Percentiles rank a stretch among this genome's conserved stretches.
These are phyloP conservation scores for Patella caerulea DNA, from an alignment of 2,888 invertebrate species.

Conservation along the genomic window DNA sequence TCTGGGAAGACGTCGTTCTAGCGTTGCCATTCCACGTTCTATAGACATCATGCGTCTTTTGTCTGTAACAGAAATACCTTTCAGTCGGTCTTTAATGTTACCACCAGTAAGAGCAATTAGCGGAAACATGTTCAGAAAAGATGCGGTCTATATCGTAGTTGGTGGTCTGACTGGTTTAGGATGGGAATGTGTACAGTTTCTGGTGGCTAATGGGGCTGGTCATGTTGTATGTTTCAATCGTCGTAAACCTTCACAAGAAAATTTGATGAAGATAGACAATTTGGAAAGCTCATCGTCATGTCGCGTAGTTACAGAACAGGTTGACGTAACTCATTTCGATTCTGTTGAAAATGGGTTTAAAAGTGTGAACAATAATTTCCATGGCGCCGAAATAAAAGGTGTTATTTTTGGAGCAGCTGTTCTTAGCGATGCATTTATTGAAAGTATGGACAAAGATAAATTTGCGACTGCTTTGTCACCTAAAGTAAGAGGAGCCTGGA, in stretches of 20 bases:
- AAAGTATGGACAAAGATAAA: slow-evolving; percentile 37
- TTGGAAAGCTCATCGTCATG: slow-evolving; percentile 29
- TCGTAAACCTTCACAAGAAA: slow-evolving; percentile 29
- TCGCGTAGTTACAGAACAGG: slow-evolving; percentile 34
- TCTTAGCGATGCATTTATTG: slow-evolving; percentile 37
- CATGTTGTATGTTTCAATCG: slow-evolving; percentile 38
- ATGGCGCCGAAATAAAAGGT: slow-evolving; percentile 39
- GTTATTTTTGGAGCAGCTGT: slow-evolving; percentile 56
- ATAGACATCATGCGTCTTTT: too few relatives aligned
- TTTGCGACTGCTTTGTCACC: slow-evolving; percentile 43
- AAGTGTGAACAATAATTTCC: slow-evolving; percentile 26
- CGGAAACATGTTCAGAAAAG: slow-evolving; percentile 27
- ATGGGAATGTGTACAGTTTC: slow-evolving; percentile 43
- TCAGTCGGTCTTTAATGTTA: too few relatives aligned
- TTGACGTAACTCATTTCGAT: slow-evolving; percentile 42
- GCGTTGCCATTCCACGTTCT: too few relatives aligned
- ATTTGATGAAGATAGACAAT: slow-evolving; percentile 32
- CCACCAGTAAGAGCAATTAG: neutral
- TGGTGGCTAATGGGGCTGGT: slow-evolving; percentile 43
- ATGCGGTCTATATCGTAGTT: slow-evolving; percentile 41
- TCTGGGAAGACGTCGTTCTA: too few relatives aligned
- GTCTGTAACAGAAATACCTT: too few relatives aligned
- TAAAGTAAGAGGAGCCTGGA: slow-evolving; percentile 57
- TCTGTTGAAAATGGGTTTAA: slow-evolving; percentile 36
- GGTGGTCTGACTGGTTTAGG: slow-evolving; percentile 54